Evolutionary conservation across 2,797 vertebrate genomes (phyloP), one percentile per base, ranked within the genome.

Genomic region (Phrynocephalus guinanensis): DNA sequence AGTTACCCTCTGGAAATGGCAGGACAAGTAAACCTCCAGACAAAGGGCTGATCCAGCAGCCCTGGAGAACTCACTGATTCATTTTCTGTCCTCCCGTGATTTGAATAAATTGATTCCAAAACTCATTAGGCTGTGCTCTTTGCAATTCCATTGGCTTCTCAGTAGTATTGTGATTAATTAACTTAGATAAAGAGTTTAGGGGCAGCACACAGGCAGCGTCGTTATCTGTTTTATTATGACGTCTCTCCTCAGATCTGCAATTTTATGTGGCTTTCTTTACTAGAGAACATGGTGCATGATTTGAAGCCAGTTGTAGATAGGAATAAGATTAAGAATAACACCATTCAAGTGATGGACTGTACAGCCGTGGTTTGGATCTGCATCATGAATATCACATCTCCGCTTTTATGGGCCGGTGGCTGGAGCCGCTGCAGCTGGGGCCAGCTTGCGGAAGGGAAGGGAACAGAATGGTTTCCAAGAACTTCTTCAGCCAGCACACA

Each of bases 141-240:
- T 24, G n/a, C 38, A 33, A 75, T 82, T 33, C 56, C 56, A 76
- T 71, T 76, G 71, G 24, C 79, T 82, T 76, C 38, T 87, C 79
- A 7, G n/a, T 66, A 60, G 79, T 18, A 52, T 75, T 66, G 71
- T 33, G 38, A 81, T 82, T 87, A 87, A 87, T 75, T 82, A 87
- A 75, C 13, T 56, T 5, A 82, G 56, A 50, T 75, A 50, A 82
- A 87, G 56, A 18, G 28, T 67, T 82, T 82, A 67, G 20, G n/a
- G 33, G 77, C 9, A 87, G 79, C 71, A 30, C 78, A 75, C 7
- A 63, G 52, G 22, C 60, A 75, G 70, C n/a, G 44, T n/a, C 38
- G 33, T 87, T 82, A 82, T 87, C 86, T 82, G 71, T 48, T 82
- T 82, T 82, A 82, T 87, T 76, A 67, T 11, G n/a, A 66, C 52